Conservation (phyloP, 2,888 invertebrate species). For the Drosophila antonietae region DNA sequence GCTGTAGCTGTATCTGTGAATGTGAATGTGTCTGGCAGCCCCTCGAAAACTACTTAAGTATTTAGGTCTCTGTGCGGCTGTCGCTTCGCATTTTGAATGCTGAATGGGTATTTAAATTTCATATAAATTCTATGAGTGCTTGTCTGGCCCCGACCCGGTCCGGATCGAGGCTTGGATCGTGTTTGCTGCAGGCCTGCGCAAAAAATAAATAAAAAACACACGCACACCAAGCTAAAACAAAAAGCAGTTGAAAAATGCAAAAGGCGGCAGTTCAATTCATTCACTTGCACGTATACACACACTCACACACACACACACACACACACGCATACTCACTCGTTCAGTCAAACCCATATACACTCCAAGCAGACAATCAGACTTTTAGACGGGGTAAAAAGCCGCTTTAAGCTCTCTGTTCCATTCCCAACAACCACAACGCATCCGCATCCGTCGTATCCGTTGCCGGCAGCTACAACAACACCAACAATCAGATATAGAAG, state of each 20-base stretch:
- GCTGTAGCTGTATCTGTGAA: constrained; percentile 30
- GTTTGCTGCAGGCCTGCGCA: constrained; percentile 54
- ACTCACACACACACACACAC: constrained; percentile 2
- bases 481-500: constrained; percentile 48
- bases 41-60: constrained; percentile 79
- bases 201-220: constrained; percentile 31
- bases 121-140: constrained; percentile 78
- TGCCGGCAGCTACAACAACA: constrained; percentile 30
- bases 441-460: constrained; percentile 62
- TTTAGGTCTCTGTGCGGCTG: constrained; percentile 79
- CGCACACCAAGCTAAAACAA: constrained; percentile 20
- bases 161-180: constrained; percentile 42
- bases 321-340: neutral
- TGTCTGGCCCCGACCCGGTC: constrained; percentile 45
- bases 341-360: constrained; percentile 8
- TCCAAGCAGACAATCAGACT: constrained; percentile 27
- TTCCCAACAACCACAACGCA: constrained; percentile 49
- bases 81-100: constrained; percentile 80
- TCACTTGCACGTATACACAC: constrained; percentile 43
- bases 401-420: constrained; percentile 59
- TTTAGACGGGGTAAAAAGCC: constrained; percentile 53
- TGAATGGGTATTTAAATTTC: constrained; percentile 81
- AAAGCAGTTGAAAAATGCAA: constrained; percentile 72
- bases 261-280: constrained; percentile 71
- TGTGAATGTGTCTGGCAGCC: constrained; percentile 54